A percentile compares a stretch with the other conserved stretches of the same genome.
Conservation (phyloP, 2,888 invertebrate genomes). For the Anaspis maculata region DNA sequence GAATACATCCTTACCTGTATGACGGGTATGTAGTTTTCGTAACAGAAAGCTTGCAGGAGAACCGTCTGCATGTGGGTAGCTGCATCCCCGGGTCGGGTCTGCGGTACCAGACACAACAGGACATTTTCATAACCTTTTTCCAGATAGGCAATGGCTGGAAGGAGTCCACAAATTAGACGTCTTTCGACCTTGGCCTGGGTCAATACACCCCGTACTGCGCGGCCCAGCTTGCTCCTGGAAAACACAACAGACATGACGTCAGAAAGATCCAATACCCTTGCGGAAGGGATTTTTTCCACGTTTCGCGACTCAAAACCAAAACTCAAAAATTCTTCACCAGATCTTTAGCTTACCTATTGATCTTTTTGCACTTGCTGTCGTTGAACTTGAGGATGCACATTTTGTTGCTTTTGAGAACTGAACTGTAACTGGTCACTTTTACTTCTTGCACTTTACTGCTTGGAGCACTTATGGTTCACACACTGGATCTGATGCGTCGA, state of each 20-base stretch:
- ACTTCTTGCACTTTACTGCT: constrained; percentile 12
- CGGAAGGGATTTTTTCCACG: too few species aligned
- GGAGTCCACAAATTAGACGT: constrained; percentile 54
- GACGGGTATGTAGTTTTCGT: constrained; percentile 68
- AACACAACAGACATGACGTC: constrained; percentile 13
- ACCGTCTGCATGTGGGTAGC: constrained; percentile 74
- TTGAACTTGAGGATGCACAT: constrained; percentile 30
- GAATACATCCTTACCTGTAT: too few species aligned
- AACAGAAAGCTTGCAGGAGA: constrained; percentile 68
- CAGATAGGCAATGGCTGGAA: constrained; percentile 54
- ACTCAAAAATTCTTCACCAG: too few species aligned
- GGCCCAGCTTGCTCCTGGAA: constrained; percentile 45
- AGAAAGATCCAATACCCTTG: neutral
- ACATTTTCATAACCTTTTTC: constrained; percentile 52
- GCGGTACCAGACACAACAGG: constrained; percentile 61
- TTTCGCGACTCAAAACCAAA: too few species aligned
- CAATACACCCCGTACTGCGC: constrained; percentile 48
- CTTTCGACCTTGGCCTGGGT: constrained; percentile 48
- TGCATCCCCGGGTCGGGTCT: constrained; percentile 60
- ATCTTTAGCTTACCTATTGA: constrained; percentile 34
- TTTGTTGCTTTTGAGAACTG: constrained; percentile 11
- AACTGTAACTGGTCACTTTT: too few species aligned
- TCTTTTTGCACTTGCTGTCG: constrained; percentile 31
- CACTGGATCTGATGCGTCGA: constrained; percentile 17
- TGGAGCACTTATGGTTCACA: constrained; percentile 1